phyloP scores from a whole-genome alignment of 2,797 vertebrate species.

The Hoplostethus mediterraneus region DNA sequence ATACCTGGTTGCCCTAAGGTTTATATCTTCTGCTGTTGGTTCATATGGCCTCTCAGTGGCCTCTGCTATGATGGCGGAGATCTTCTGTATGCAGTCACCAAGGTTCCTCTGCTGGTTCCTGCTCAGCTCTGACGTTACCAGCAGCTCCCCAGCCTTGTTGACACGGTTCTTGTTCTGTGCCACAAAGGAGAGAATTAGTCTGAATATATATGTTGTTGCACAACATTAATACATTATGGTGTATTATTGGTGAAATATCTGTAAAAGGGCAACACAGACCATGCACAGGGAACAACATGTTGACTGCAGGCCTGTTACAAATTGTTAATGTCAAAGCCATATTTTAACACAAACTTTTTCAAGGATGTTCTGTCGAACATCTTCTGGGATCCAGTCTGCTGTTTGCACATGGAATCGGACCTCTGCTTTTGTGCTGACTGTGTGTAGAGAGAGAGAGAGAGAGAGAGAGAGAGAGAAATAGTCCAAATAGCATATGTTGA shows the following conservation, averaged over 20 bases:
- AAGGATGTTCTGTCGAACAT: slow-evolving; percentile 85
- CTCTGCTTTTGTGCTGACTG: slow-evolving; percentile 94
- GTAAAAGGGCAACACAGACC: too few relatives aligned
- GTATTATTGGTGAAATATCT: too few relatives aligned
- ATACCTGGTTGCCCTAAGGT: slow-evolving; percentile 86
- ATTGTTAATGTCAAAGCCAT: too few relatives aligned
- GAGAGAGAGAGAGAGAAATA: not conserved
- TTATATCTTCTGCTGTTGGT: slow-evolving; percentile 82
- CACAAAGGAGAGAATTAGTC: not conserved
- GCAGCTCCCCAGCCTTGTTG: slow-evolving; percentile 91
- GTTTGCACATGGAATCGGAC: slow-evolving; percentile 92
- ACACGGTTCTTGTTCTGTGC: slow-evolving; percentile 90
- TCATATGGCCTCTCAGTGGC: slow-evolving; percentile 83
- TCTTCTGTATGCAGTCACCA: slow-evolving; percentile 90
- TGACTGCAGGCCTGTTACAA: too few relatives aligned
- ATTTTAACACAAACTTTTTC: slow-evolving; percentile 78
- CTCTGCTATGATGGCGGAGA: slow-evolving; percentile 86
- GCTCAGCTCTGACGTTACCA: slow-evolving; percentile 91
- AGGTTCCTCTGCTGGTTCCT: slow-evolving; percentile 94
- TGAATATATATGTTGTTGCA: too few relatives aligned
- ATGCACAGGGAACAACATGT: too few relatives aligned
- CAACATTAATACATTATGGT: too few relatives aligned
- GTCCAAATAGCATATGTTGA: too few relatives aligned
- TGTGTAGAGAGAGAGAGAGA: not conserved
- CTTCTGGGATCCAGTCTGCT: slow-evolving; percentile 94